Base-by-base conservation (phyloP, 2,888 invertebrate species). In the Dusona sp. region DNA sequence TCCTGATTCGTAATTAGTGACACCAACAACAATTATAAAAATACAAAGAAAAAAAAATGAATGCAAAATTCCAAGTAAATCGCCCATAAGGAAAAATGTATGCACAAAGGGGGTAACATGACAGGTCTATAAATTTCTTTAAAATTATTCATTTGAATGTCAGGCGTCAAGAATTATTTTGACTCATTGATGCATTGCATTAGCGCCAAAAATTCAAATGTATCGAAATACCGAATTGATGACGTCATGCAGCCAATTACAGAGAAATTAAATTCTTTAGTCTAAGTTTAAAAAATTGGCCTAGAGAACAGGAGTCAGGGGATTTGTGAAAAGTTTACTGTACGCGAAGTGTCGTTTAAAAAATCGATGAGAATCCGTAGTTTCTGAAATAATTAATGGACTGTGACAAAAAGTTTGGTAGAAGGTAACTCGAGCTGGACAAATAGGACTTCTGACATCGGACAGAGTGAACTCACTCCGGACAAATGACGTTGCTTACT, bases 401-500 rank as follows among this genome's bases (percentile, higher is more conserved):
- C 48, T 75, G 75, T 84, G 11, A 70, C 33, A 42, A 79, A 80
- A 65, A 79, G 79, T 65, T 79, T 57, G 45, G 70, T 42, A 83
- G 79, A 83, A 45, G 65, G 54, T 83, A 73, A 83, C 22, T 51
- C 70, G 78, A 73, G 72, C 73, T 73, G 65, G 13, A 68, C 73
- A 54, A 54, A 54, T 45, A 72, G 19, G 48, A 36, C 29, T 38
- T 38, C 9, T 42, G 22, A 25, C 48, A 19, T 22, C 54, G 57
- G 16, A 13, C 48, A 36, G 42, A 51, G 38, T 16, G 54, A 29
- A 13, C 19, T 61, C 9, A 54, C 22, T 67, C 22, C 3, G 29
- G 22, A 22, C 7, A 33, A 64, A 72, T 13, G 29, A 61, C 33
- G 45, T 29, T 51, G 64, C 75, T 70, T 83, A 70, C 70, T 83